Evolutionary conservation across 2,113 vertebrate genomes (phyloP).

Genomic region (Hippolais icterina): DNA sequence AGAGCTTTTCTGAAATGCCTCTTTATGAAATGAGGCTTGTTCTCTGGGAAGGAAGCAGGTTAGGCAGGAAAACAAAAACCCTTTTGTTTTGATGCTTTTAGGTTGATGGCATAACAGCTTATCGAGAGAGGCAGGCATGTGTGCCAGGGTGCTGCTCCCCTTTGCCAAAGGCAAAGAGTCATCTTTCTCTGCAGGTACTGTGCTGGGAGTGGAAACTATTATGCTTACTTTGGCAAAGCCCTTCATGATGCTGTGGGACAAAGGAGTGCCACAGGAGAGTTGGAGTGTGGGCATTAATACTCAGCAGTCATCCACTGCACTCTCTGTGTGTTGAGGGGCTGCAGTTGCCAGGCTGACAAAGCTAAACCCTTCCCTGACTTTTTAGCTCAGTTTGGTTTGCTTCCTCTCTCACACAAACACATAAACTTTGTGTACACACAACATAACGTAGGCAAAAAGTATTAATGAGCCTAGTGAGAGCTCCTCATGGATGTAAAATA

Average conservation of each 20-base stretch:
- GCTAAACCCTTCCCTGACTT: neutral
- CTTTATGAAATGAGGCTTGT: neutral
- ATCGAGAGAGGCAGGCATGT: neutral
- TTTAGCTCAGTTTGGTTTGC: neutral
- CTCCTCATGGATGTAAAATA: neutral
- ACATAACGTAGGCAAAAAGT: fast-evolving
- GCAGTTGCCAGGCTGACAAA: neutral
- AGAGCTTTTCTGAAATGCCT: neutral
- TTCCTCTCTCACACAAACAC: neutral
- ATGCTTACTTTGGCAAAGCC: neutral
- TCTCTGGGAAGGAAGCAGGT: neutral
- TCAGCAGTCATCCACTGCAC: too few species aligned
- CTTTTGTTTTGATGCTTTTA: neutral
- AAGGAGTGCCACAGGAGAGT: neutral
- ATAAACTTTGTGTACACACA: neutral
- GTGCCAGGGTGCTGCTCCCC: neutral
- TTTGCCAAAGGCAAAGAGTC: neutral
- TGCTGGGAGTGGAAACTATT: neutral
- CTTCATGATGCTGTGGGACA: neutral
- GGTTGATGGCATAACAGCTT: neutral
- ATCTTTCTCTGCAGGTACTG: neutral
- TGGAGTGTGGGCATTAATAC: neutral
- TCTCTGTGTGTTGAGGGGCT: neutral
- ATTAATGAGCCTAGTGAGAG: neutral
- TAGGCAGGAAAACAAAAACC: neutral